Conservation (phyloP, 2,113 vertebrate species). For the Lates calcarifer region DNA sequence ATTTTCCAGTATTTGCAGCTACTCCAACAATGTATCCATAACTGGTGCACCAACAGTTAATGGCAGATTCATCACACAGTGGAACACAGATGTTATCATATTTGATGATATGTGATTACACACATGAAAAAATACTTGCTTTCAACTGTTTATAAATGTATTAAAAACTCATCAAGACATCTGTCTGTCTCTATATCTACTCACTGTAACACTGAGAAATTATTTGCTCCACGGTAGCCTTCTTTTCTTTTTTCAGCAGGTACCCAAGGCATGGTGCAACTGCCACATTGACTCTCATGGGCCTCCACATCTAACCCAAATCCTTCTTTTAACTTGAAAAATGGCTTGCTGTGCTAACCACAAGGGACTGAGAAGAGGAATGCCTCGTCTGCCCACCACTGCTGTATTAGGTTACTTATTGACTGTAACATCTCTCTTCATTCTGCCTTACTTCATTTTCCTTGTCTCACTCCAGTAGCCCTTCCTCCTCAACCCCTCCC, state of each 20-base stretch:
- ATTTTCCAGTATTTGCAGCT: not conserved
- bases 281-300: constrained; percentile 80
- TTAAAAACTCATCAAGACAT: not conserved
- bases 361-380: constrained; percentile 81
- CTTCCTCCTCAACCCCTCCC: constrained; percentile 61
- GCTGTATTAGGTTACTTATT: constrained; percentile 85
- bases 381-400: constrained; percentile 70
- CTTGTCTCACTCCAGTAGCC: constrained; percentile 41
- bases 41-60: no score
- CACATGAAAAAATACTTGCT: not conserved
- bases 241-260: constrained; percentile 39
- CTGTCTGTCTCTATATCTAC: not conserved
- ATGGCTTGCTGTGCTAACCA: constrained; percentile 77
- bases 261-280: constrained; percentile 70
- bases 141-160: not conserved
- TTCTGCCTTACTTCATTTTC: constrained; percentile 68
- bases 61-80: no score
- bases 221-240: constrained; percentile 27
- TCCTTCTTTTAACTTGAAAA: constrained; percentile 81
- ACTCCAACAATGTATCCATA: no score
- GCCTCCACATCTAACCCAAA: constrained; percentile 78
- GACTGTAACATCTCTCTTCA: constrained; percentile 82
- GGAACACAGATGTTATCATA: not conserved
- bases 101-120: not conserved
- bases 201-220: constrained; percentile 9